These are phyloP conservation scores for Archivesica marissinica DNA, from an alignment of 1,140 invertebrate species.

Conservation along the genomic window DNA sequence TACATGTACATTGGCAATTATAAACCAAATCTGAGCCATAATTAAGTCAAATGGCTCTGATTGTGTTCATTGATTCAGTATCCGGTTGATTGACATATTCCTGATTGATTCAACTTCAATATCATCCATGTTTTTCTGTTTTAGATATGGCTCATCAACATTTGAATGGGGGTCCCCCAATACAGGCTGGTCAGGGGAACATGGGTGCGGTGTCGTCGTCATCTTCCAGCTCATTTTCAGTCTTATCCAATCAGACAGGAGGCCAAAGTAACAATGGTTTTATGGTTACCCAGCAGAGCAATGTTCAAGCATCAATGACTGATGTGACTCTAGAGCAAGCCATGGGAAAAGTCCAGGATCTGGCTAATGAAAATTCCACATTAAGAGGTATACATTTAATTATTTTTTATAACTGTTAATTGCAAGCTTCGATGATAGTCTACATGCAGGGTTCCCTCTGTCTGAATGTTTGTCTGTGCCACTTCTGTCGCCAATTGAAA, in stretches of 20 bases:
- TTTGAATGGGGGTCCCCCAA: slow-evolving; percentile 6
- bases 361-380: slow-evolving; percentile 67
- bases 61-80: no score
- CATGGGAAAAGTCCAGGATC: slow-evolving; percentile 66
- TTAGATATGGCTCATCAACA: neutral
- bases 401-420: neutral
- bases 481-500: no score
- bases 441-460: no score
- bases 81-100: no score
- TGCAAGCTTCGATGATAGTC: no score
- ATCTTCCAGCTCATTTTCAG: slow-evolving; percentile 30
- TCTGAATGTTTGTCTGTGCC: no score
- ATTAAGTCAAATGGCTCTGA: no score
- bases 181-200: slow-evolving; percentile 16
- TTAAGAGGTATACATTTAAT: slow-evolving; percentile 60
- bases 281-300: neutral
- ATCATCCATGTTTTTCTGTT: no score
- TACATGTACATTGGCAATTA: no score
- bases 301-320: slow-evolving; percentile 40
- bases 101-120: no score
- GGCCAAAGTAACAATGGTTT: slow-evolving; percentile 1
- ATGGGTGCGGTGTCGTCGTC: slow-evolving; percentile 6
- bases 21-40: no score
- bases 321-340: slow-evolving; percentile 73
- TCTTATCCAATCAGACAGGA: slow-evolving; percentile 38